Conservation (phyloP, 2,888 invertebrate species). For the Tryphoninae sp. region DNA sequence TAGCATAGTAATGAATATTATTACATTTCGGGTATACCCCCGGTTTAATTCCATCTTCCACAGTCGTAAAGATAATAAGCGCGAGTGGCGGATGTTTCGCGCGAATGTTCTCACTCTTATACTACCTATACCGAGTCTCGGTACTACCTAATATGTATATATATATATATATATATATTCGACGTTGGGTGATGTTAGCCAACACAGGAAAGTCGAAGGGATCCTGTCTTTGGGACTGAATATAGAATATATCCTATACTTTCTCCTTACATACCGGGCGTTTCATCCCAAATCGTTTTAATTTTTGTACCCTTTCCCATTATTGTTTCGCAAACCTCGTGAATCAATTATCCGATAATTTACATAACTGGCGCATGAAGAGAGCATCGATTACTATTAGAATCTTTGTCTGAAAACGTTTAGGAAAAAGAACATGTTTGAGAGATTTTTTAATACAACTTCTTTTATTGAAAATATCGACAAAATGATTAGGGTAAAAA, state of each 20-base stretch:
- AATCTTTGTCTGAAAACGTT: too few species aligned
- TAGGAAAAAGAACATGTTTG: too few species aligned
- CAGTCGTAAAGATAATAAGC: slow-evolving; percentile 82
- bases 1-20: slow-evolving; percentile 82
- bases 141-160: slow-evolving; percentile 15
- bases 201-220: slow-evolving; percentile 8
- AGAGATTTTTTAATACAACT: too few species aligned
- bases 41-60: slow-evolving; percentile 81
- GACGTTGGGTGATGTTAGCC: background rate
- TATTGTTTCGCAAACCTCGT: background rate
- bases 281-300: background rate
- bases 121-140: slow-evolving; percentile 13
- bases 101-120: slow-evolving; percentile 63
- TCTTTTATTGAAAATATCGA: too few species aligned
- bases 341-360: too few species aligned
- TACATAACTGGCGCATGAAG: too few species aligned
- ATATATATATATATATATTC: background rate
- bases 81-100: slow-evolving; percentile 74
- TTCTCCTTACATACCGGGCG: background rate
- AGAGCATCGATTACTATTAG: too few species aligned
- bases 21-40: slow-evolving; percentile 80
- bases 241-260: too few species aligned
- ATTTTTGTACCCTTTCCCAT: background rate
- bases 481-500: background rate
- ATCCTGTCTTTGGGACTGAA: background rate